phyloP scores from a whole-genome alignment of 2,888 invertebrate species.

The Polydrusus pterygomalis region DNA sequence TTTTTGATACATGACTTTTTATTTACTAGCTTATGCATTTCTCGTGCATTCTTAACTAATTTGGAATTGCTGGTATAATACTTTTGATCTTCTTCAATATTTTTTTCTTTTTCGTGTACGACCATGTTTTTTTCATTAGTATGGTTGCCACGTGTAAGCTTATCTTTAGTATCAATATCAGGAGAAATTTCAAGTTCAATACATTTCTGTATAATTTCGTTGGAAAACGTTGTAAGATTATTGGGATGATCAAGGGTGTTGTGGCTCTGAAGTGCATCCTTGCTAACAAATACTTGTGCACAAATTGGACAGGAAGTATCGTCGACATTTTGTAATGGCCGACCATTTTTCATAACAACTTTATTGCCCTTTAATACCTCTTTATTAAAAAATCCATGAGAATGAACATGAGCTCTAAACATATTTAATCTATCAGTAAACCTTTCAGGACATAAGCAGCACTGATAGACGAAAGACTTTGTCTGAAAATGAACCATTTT shows the following conservation, averaged over 20 bases:
- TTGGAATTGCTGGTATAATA: too few species aligned
- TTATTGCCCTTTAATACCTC: neutral
- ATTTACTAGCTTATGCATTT: too few species aligned
- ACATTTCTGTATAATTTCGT: neutral
- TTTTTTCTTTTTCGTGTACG: too few species aligned
- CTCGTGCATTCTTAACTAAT: too few species aligned
- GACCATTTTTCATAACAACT: slow-evolving; percentile 10
- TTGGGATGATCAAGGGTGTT: neutral
- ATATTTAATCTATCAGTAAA: neutral
- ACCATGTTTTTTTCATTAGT: too few species aligned
- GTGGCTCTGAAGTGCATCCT: neutral
- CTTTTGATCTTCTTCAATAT: too few species aligned
- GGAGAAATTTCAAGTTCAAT: neutral
- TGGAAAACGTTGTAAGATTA: neutral
- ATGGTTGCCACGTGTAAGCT: too few species aligned
- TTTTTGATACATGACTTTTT: too few species aligned
- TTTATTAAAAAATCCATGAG: slow-evolving; percentile 4
- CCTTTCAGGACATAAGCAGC: slow-evolving; percentile 19
- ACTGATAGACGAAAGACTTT: slow-evolving; percentile 5
- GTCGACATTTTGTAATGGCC: neutral
- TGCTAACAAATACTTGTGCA: slow-evolving; percentile 1
- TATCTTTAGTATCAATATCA: too few species aligned
- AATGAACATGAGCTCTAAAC: slow-evolving; percentile 1
- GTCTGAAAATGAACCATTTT: neutral
- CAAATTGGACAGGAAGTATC: neutral